Conservation (phyloP, 1,140 invertebrate species). For the Saccostrea echinata region DNA sequence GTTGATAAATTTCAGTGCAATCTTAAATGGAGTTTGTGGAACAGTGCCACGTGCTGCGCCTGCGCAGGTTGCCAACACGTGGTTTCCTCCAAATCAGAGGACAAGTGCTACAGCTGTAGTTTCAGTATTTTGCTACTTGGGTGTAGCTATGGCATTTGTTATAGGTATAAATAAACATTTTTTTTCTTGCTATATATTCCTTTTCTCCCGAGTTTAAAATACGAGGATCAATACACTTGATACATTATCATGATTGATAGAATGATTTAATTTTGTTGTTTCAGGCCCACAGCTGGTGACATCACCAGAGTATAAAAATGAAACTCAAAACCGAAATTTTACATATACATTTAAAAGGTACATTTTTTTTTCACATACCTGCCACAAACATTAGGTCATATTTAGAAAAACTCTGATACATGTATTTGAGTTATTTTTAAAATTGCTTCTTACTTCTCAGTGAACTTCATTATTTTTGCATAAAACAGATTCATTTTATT, state of each 20-base stretch:
- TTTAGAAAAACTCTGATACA: no score
- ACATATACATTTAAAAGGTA: background rate
- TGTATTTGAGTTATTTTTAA: no score
- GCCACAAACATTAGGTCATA: no score
- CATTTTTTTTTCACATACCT: no score
- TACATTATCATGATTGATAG: no score
- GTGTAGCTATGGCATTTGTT: slow-evolving; percentile 67
- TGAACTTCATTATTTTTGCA: no score
- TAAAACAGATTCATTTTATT: no score
- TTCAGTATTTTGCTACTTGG: slow-evolving; percentile 67
- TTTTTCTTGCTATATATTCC: no score
- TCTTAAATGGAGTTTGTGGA: slow-evolving; percentile 76
- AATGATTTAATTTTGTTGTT: background rate
- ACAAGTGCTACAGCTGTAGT: slow-evolving; percentile 74
- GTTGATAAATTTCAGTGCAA: slow-evolving; percentile 65
- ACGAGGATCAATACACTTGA: no score
- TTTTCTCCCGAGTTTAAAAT: no score
- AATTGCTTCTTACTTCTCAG: no score
- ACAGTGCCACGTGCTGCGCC: slow-evolving; percentile 72
- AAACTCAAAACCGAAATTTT: background rate
- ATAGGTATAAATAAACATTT: slow-evolving; percentile 76
- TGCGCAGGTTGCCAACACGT: slow-evolving; percentile 69
- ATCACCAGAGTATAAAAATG: slow-evolving; percentile 38
- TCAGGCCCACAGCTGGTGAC: slow-evolving; percentile 46
- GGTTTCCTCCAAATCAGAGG: slow-evolving; percentile 74